Evolutionary conservation across 1,140 invertebrate genomes (phyloP), one percentile per base, ranked within the genome.

Genomic region (Drosophila mojavensis): DNA sequence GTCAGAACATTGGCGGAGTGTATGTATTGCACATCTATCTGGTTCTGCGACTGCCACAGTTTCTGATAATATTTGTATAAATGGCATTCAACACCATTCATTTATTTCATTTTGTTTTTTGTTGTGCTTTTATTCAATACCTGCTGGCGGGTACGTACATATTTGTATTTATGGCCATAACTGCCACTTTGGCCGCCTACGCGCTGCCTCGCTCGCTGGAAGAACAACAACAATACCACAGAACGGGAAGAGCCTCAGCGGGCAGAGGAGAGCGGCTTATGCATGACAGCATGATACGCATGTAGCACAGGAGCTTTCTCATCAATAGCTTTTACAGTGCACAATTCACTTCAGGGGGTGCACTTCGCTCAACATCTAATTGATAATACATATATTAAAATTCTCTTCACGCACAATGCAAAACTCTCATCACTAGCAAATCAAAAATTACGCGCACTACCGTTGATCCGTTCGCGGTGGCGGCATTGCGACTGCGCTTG

Each of bases 161-260:
- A 88, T 89, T 88, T 83, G 83, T 83, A 80, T 88, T 83, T 88
- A 88, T 88, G 84, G 84, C 84, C 84, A 88, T 89, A 88, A 88
- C 84, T 82, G 83, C 83, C 83, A 88, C 83, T 83, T 89, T 80
- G 61, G 63, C 62, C 83, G 73, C 83, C 83, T 75, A 88, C 83
- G 81, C 79, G 65, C 50, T 65, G 17, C 55, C 5, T 26, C 45
- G 43, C 53, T 48, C 62, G 69, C 63, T 66, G 28, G 68, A 72
- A 72, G 63, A 72, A 75, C 59, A 69, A 70, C 59, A 64, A 39
- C 59, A 65, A 39, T 68, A 41, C 50, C 63, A 64, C 78, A 68
- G 36, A 61, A 63, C 64, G 55, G 66, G 24, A 41, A 68, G 54
- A 60, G 43, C 26, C 28, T 60, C 43, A 60, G 10, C 41, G 56